Percentiles rank a stretch among this genome's conserved stretches.
Evolutionary conservation across 2,113 vertebrate species (phyloP).

Genomic region (Prietella phreatophila): DNA sequence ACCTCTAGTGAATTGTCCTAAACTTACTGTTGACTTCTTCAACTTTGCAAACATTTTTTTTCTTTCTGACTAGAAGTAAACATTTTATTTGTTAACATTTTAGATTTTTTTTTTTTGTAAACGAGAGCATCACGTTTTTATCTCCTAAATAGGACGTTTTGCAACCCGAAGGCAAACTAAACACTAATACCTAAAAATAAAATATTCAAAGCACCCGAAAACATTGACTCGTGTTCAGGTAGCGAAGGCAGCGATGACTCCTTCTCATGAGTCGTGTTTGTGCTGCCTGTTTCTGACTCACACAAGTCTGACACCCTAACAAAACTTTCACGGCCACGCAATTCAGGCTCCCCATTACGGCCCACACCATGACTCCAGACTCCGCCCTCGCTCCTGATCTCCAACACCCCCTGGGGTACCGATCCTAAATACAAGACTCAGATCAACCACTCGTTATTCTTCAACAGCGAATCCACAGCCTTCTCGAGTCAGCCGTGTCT

Average conservation of each 20-base stretch:
- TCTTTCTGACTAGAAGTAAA: slow-evolving; percentile 33
- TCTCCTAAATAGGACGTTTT: slow-evolving; percentile 39
- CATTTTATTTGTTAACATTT: slow-evolving; percentile 35
- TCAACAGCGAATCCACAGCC: slow-evolving; percentile 44
- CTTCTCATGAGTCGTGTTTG: slow-evolving; percentile 26
- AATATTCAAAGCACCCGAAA: slow-evolving; percentile 13
- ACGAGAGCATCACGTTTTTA: slow-evolving; percentile 15
- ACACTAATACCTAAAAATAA: slow-evolving; percentile 31
- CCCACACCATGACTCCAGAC: slow-evolving; percentile 7
- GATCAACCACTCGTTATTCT: slow-evolving; percentile 38
- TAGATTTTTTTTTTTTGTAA: neutral
- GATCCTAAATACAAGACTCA: slow-evolving; percentile 27
- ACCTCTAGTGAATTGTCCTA: slow-evolving; percentile 2
- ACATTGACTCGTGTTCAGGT: neutral
- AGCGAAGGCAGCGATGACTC: neutral
- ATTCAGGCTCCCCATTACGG: slow-evolving; percentile 31
- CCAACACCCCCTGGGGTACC: neutral
- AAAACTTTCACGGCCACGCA: slow-evolving; percentile 9
- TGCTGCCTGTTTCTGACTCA: slow-evolving; percentile 39
- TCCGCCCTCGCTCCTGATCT: slow-evolving; percentile 34
- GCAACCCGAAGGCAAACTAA: slow-evolving; percentile 49
- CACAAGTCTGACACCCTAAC: neutral
- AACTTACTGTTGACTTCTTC: slow-evolving; percentile 24
- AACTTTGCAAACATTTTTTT: slow-evolving; percentile 14
- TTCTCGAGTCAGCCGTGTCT: slow-evolving; percentile 37